Base-by-base conservation (phyloP, 2,888 invertebrate species). In the Drosophila kambysellisi region DNA sequence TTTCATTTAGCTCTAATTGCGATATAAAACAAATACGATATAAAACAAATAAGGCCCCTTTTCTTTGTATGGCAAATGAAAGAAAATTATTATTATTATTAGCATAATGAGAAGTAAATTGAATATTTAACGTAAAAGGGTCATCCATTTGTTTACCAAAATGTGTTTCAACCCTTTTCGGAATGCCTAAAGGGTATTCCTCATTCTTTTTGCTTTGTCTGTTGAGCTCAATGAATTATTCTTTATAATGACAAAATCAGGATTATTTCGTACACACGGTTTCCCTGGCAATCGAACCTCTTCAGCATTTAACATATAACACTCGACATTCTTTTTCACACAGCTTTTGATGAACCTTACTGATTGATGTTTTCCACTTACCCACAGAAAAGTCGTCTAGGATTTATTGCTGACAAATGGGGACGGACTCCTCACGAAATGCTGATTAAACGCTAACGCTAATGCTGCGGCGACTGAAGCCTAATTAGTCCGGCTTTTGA, bases 391-490 rank as follows among this genome's bases (percentile, higher is more conserved):
- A 70, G 65, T 57, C 53, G 60, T 33, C 61, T 41, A 50, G 67
- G 70, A 83, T 87, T 84, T 84, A 87, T 87, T 62, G 74, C 79
- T 48, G 51, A 64, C 73, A 73, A 73, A 79, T 60, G 43, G 37
- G 41, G 11, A 17, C 4, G 46, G 11, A 29, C 8, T 20, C 29
- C 52, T 4, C 20, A 25, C 35, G 39, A 54, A 57, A 61, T 56
- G 48, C 73, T 77, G 69, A 65, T 77, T 68, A 72, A 69, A 35
- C 43, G 72, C 50, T 64, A 66, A 65, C 58, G 73, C 54, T 60
- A 61, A 67, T 64, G 81, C 64, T 58, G 11, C 50, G 41, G 52
- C 50, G 58, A 67, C 48, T 74, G 57, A 43, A 46, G 63, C 48
- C 78, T 86, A 83, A 83, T 83, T 83, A 88, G 81, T 67, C 59